A percentile compares a stretch with the other conserved stretches of the same genome.
phyloP scores from a whole-genome alignment of 2,797 vertebrate genomes.

The Pitangus sulphuratus region DNA sequence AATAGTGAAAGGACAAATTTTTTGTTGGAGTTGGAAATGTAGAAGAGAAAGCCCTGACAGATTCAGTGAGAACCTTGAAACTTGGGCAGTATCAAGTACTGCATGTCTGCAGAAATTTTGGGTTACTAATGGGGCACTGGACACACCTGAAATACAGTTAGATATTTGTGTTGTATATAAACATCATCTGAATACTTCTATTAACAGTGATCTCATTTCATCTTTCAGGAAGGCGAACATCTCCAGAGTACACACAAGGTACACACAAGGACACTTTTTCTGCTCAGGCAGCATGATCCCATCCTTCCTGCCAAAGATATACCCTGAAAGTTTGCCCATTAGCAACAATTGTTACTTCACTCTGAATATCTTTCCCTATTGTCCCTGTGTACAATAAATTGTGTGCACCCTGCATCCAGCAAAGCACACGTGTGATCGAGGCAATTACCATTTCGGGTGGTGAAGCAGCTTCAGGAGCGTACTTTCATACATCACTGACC shows the following conservation, averaged over 20 bases:
- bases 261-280: not conserved
- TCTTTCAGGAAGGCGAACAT: not conserved
- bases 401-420: not conserved
- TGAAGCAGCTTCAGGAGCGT: not conserved
- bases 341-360: not conserved
- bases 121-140: not conserved
- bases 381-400: not conserved
- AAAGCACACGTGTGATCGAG: rapidly evolving
- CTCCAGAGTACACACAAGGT: not conserved
- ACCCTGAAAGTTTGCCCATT: not conserved
- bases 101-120: rapidly evolving
- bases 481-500: not conserved
- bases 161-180: not conserved
- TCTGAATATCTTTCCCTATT: not conserved
- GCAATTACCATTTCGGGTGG: not conserved
- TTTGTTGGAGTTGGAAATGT: not conserved
- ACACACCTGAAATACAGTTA: not conserved
- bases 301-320: not conserved
- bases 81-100: not conserved
- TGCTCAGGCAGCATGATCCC: not conserved
- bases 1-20: not conserved
- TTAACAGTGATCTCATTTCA: not conserved
- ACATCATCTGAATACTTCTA: not conserved
- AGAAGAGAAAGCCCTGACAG: not conserved
- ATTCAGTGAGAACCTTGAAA: not conserved